Conservation (phyloP, 2,888 invertebrate species). For the Rhabditoides inermis region DNA sequence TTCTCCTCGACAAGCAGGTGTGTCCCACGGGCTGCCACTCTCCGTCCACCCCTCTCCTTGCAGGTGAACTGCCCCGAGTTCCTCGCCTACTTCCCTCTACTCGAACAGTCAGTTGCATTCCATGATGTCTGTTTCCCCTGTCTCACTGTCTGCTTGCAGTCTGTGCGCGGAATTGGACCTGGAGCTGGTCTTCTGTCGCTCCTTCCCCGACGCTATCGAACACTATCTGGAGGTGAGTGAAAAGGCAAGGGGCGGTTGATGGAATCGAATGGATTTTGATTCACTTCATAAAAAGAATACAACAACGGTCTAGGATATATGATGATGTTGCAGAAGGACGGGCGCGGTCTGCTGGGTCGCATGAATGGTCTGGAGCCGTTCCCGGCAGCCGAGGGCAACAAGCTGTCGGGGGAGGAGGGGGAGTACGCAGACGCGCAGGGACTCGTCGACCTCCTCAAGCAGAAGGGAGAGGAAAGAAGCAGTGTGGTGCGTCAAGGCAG, state of each 20-base stretch:
- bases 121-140: too few relatives aligned
- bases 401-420: conserved; percentile 9
- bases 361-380: conserved; percentile 47
- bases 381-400: conserved; percentile 15
- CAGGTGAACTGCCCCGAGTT: conserved; percentile 96
- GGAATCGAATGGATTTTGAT: neutral
- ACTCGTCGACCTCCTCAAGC: too few relatives aligned
- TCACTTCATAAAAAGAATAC: neutral
- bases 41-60: neutral
- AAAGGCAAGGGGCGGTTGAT: too few relatives aligned
- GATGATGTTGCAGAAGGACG: too few relatives aligned
- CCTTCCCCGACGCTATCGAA: conserved; percentile 39
- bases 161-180: conserved; percentile 42
- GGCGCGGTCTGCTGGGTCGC: too few relatives aligned
- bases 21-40: neutral
- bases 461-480: conserved; percentile 8
- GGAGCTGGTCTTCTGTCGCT: conserved; percentile 42
- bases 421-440: conserved; percentile 29
- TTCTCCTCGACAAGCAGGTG: conserved; percentile 75
- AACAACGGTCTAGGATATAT: neutral
- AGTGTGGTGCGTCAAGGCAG: conserved; percentile 6
- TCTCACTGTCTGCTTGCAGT: too few relatives aligned
- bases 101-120: conserved; percentile 34
- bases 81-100: conserved; percentile 76
- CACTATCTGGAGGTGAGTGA: conserved; percentile 14